Evolutionary conservation across 2,797 vertebrate species (phyloP).

Genomic region (Lepus townsendii): DNA sequence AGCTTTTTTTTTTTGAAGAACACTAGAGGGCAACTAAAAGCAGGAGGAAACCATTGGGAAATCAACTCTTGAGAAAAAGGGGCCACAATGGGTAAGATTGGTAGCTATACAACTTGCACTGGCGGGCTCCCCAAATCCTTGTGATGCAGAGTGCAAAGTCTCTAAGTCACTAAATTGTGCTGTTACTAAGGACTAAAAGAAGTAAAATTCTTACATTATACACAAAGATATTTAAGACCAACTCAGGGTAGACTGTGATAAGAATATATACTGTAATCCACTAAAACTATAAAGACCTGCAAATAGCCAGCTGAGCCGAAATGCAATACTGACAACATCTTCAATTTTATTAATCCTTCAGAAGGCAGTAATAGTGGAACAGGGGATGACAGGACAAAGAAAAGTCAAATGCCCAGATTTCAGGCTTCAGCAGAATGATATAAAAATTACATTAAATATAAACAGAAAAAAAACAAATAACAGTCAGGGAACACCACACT

Average conservation of each 20-base stretch:
- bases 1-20: not conserved
- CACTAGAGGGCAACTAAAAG: not conserved
- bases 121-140: not conserved
- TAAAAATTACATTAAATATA: constrained; percentile 18
- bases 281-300: not conserved
- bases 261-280: not conserved
- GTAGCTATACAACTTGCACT: not conserved
- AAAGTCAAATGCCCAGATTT: not conserved
- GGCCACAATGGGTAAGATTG: not conserved
- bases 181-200: not conserved
- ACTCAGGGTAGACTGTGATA: not conserved
- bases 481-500: not conserved
- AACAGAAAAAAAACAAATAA: constrained; percentile 33
- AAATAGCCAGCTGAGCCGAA: not conserved
- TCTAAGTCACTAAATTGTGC: not conserved
- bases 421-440: not conserved
- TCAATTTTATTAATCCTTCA: not conserved
- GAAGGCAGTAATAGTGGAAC: not conserved
- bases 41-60: not conserved
- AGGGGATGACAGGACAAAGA: not conserved
- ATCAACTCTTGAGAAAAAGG: not conserved
- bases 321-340: not conserved
- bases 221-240: constrained; percentile 1
- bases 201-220: not conserved
- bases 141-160: not conserved